phyloP scores from a whole-genome alignment of 2,797 vertebrate species.

The Dermochelys coriacea region DNA sequence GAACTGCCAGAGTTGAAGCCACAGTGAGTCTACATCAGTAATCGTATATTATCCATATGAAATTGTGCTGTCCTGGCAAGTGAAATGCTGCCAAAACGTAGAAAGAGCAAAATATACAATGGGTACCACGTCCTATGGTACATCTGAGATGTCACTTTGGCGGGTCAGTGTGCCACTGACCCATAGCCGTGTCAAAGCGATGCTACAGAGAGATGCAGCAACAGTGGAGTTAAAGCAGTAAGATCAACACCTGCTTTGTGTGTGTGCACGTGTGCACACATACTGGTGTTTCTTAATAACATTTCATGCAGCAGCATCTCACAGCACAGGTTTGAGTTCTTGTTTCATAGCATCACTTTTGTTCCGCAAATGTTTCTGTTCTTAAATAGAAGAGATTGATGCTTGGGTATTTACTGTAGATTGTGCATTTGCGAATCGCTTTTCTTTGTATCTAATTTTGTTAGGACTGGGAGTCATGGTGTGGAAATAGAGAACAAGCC shows the following conservation, averaged over 20 bases:
- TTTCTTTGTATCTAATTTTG: constrained; percentile 39
- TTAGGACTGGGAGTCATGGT: constrained; percentile 68
- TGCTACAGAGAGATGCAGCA: background rate
- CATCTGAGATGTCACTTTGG: accelerated
- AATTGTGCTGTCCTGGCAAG: background rate
- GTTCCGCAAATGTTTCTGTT: background rate
- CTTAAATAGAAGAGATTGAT: background rate
- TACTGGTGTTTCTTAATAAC: background rate
- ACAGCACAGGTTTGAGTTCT: background rate
- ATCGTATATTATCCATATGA: background rate
- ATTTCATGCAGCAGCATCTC: background rate
- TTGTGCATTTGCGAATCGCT: background rate
- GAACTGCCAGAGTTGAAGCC: constrained; percentile 91
- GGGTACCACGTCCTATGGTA: background rate
- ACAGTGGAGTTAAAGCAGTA: accelerated
- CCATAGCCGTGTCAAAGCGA: background rate
- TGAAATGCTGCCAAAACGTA: background rate
- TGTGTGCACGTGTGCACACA: background rate
- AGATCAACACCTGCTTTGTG: accelerated
- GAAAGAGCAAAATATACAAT: background rate
- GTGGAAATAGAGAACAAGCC: constrained; percentile 81
- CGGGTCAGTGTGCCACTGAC: background rate
- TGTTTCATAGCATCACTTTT: background rate
- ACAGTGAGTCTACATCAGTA: constrained; percentile 78
- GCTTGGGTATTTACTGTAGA: background rate